Percentiles rank a stretch among this genome's conserved stretches.
Conservation (phyloP, 2,797 vertebrate genomes). For the Cuculus canorus region DNA sequence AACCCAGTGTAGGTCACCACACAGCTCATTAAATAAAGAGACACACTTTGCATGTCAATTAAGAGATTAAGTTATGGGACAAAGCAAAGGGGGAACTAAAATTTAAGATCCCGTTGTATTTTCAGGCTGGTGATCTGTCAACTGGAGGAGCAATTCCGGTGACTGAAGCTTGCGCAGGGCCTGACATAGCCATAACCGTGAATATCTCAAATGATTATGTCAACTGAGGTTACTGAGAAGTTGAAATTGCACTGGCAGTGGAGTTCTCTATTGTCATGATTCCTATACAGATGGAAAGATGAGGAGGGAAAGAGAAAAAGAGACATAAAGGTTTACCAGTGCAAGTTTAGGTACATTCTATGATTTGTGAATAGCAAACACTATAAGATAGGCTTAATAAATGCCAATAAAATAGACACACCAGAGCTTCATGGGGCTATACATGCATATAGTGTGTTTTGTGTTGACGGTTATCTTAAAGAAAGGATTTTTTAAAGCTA, state of each 20-base stretch:
- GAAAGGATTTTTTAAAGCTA: background rate
- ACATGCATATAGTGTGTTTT: background rate
- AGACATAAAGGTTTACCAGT: background rate
- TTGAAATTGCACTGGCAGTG: slow-evolving; percentile 38
- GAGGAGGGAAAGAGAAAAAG: background rate
- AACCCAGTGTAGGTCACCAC: slow-evolving; percentile 30
- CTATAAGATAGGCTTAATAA: rapidly evolving
- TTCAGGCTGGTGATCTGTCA: slow-evolving; percentile 52
- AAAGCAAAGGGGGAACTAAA: slow-evolving; percentile 36
- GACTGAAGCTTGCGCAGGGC: slow-evolving; percentile 35
- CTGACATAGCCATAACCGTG: slow-evolving; percentile 6
- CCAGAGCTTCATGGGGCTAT: background rate
- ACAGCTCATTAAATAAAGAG: slow-evolving; percentile 34
- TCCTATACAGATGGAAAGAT: background rate
- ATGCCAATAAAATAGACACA: background rate
- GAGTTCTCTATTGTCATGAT: slow-evolving; percentile 43
- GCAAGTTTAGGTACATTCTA: background rate
- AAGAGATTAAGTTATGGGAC: slow-evolving; percentile 49
- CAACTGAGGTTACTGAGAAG: slow-evolving; percentile 31
- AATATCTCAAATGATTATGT: slow-evolving; percentile 33
- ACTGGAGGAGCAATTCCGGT: slow-evolving; percentile 10
- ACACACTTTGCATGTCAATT: slow-evolving; percentile 28
- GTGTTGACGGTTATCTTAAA: background rate
- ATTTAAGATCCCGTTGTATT: slow-evolving; percentile 51
- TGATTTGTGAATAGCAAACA: background rate